Percentiles rank a stretch among this genome's conserved stretches.
Evolutionary conservation across 2,113 vertebrate species (phyloP).

Genomic region (Semicossyphus pulcher): DNA sequence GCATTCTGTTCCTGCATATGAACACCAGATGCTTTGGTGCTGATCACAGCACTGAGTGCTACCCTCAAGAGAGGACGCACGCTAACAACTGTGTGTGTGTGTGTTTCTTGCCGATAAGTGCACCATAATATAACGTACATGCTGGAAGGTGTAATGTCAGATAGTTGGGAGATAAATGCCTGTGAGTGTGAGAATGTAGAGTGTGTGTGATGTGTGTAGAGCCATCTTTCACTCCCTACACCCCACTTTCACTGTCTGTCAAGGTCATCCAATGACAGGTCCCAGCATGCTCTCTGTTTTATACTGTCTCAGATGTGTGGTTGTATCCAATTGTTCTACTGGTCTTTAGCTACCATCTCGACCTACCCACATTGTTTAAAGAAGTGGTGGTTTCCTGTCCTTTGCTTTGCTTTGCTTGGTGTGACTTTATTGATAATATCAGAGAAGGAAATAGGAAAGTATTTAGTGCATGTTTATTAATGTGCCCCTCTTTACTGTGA

Average conservation of each 20-base stretch:
- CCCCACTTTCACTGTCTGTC: slow-evolving; percentile 1
- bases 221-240: slow-evolving; percentile 1
- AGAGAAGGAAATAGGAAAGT: too few relatives aligned
- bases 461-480: too few relatives aligned
- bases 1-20: not conserved
- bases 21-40: not conserved
- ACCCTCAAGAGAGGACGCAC: slow-evolving; percentile 1
- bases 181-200: not conserved
- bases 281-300: too few relatives aligned
- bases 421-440: too few relatives aligned
- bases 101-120: slow-evolving; percentile 7
- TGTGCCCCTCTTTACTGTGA: too few relatives aligned
- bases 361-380: too few relatives aligned
- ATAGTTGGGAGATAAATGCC: not conserved
- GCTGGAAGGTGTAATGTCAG: slow-evolving; percentile 5
- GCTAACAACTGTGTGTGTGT: not conserved
- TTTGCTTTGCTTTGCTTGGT: not conserved
- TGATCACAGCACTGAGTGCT: too few relatives aligned
- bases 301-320: too few relatives aligned
- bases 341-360: too few relatives aligned
- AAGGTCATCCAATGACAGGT: too few relatives aligned
- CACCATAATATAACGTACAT: not conserved
- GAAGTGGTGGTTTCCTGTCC: too few relatives aligned
- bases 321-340: too few relatives aligned
- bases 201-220: not conserved